phyloP scores from a whole-genome alignment of 2,113 vertebrate genomes.

The Callithrix jacchus region DNA sequence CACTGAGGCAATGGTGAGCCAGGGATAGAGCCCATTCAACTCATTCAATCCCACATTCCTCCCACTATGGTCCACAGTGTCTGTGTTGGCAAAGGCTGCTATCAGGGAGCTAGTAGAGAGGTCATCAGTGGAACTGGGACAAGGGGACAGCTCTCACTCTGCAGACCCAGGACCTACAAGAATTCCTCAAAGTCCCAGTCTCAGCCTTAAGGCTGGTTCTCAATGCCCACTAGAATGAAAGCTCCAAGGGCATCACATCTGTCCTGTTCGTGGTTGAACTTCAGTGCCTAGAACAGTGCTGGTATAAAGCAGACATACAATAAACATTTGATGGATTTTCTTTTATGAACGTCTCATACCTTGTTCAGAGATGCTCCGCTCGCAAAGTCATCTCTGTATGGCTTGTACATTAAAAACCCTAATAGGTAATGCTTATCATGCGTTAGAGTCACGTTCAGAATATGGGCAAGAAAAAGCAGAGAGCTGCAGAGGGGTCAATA shows the following conservation, averaged over 20 bases:
- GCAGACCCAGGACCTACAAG: neutral
- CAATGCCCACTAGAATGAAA: neutral
- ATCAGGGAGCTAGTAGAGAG: neutral
- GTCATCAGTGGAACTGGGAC: neutral
- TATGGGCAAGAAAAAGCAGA: neutral
- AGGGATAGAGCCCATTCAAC: neutral
- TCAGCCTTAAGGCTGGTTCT: neutral
- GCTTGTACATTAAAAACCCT: neutral
- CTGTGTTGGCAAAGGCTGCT: neutral
- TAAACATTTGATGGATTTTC: neutral
- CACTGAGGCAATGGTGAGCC: neutral
- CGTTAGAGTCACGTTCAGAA: neutral
- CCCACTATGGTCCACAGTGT: neutral
- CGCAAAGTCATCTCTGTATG: neutral
- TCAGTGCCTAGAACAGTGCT: neutral
- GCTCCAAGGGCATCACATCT: neutral
- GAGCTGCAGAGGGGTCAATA: neutral
- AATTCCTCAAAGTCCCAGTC: neutral
- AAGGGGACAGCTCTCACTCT: neutral
- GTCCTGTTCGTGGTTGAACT: no score
- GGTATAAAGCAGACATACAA: neutral
- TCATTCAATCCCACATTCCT: neutral
- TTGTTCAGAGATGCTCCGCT: neutral
- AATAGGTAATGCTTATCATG: neutral
- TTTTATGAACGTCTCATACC: neutral